phyloP scores from a whole-genome alignment of 2,113 vertebrate species.

The Nettapus auritus region DNA sequence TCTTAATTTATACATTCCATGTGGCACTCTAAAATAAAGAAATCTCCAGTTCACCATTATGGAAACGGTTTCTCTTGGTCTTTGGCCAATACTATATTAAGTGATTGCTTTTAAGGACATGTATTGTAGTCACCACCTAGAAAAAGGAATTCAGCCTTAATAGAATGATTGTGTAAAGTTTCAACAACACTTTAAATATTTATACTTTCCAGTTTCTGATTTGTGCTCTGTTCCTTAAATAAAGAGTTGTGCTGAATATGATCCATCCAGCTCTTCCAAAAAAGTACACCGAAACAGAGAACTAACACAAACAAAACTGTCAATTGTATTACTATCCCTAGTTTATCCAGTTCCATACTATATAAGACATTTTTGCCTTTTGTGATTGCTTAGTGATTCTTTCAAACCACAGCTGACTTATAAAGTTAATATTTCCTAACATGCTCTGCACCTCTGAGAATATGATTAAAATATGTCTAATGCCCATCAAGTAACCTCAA shows the following conservation, averaged over 20 bases:
- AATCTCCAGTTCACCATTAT: not conserved
- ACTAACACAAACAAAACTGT: not conserved
- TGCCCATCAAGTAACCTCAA: not conserved
- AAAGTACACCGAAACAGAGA: not conserved
- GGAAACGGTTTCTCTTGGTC: not conserved
- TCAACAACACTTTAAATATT: conserved; percentile 37
- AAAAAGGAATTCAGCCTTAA: not conserved
- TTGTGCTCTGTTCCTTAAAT: conserved; percentile 25
- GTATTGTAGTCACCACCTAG: not conserved
- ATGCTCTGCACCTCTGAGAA: not conserved
- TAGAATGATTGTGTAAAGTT: conserved; percentile 14
- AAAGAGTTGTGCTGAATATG: not conserved
- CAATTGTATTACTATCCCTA: not conserved
- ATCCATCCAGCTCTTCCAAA: not conserved
- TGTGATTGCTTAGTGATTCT: not conserved
- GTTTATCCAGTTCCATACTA: not conserved
- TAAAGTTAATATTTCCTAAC: not conserved
- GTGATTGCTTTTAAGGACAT: not conserved
- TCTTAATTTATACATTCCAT: conserved; percentile 22
- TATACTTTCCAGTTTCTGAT: conserved; percentile 33
- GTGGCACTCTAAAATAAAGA: not conserved
- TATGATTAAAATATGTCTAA: not conserved
- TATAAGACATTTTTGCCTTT: not conserved
- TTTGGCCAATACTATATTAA: not conserved
- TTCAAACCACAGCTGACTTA: not conserved